Evolutionary conservation across 2,113 vertebrate species (phyloP), one percentile per base, ranked within the genome.

Genomic region (Nannospalax galili): DNA sequence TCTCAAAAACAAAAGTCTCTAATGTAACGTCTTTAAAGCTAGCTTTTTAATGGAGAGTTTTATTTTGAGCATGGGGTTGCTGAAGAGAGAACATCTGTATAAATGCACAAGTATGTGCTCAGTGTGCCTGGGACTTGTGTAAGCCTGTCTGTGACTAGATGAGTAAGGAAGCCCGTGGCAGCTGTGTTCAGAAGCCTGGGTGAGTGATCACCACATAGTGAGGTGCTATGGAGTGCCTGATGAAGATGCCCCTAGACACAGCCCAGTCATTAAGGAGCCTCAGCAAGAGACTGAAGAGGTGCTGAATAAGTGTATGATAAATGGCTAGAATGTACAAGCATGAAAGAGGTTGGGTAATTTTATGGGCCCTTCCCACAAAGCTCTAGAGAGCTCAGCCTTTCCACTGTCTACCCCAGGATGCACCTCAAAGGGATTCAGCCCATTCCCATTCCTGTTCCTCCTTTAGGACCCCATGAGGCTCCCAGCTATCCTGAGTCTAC

Each of bases 401-500:
- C 48, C 91, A 17, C 48, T 78, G n/a, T 32, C 37, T 30, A 1
- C n/a, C 9, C 45, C 40, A 12, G 70, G 28, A 64, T 35, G 22
- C 7, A 10, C 7, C 0, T 60, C 2, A 37, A 14, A 30, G 24
- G 24, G 64, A 65, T 20, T 40, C 3, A 1, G 12, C 56, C 32
- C 17, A 0, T 73, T 67, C 28, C 84, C 37, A 8, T 15, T n/a
- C 62, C 65, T 56, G 1, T 32, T 19, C 48, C 58, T 35, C 30
- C 26, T 26, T 30, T 52, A 7, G 96, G 87, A 0, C 7, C 84
- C 93, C 90, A 98, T 98, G 98, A 24, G 56, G 96, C 45, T 60
- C 45, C 75, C 64, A 75, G 69, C 65, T n/a, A 87, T 96, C 95
- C 90, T 98, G 92, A 90, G 75, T 4, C 58, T 98, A 20, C 14